Evolutionary conservation across 2,113 vertebrate genomes (phyloP).

Genomic region (Apistogramma diplotaenia): DNA sequence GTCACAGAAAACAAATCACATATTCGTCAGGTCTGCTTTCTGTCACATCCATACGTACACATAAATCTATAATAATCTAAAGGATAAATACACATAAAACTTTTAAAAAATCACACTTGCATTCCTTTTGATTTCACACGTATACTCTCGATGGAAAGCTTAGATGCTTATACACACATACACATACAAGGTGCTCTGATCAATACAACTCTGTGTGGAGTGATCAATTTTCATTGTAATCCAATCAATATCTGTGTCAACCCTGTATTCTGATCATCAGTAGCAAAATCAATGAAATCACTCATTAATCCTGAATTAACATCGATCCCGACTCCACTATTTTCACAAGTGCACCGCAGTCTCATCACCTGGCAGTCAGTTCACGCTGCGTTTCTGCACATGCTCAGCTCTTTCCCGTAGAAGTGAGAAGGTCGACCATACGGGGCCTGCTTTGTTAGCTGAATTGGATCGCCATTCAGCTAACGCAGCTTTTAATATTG

Average conservation of each 20-base stretch:
- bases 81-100: background rate
- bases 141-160: background rate
- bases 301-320: constrained; percentile 54
- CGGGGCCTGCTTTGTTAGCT: too few relatives aligned
- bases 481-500: background rate
- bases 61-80: background rate
- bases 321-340: constrained; percentile 29
- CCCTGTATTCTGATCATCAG: constrained; percentile 49
- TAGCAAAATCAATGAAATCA: constrained; percentile 31
- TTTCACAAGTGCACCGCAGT: background rate
- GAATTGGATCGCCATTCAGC: background rate
- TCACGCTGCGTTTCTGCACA: background rate
- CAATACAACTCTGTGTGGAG: constrained; percentile 30
- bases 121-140: background rate
- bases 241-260: constrained; percentile 33
- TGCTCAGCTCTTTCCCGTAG: background rate
- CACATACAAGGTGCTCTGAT: background rate
- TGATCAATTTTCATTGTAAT: constrained; percentile 57
- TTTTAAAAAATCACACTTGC: background rate
- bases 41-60: background rate
- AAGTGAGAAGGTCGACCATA: background rate
- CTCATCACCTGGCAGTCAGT: background rate
- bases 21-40: background rate
- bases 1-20: constrained; percentile 48
- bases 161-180: background rate